phyloP scores from a whole-genome alignment of 2,797 vertebrate species.

The Amblyopsis hoosieri region DNA sequence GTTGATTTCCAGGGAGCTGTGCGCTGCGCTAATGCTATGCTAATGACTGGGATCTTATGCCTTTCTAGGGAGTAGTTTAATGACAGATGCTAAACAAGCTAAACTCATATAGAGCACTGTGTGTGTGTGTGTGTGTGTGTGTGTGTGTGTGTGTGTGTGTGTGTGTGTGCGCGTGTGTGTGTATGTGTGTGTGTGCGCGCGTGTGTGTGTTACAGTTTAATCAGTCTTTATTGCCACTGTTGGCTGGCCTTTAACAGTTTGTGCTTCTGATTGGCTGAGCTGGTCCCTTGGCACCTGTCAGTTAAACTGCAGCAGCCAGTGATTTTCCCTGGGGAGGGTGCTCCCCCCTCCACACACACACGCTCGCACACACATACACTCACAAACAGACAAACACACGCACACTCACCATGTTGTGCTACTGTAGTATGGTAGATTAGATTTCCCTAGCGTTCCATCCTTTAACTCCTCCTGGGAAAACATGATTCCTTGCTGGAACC shows the following conservation, averaged over 20 bases:
- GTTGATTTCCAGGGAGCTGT: too few relatives aligned
- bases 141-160: conserved; percentile 2
- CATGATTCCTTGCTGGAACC: too few relatives aligned
- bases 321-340: conserved; percentile 18
- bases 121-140: neutral
- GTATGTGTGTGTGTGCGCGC: neutral
- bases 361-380: too few relatives aligned
- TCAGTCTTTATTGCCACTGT: neutral
- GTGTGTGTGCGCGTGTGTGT: neutral
- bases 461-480: too few relatives aligned
- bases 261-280: conserved; percentile 45
- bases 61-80: neutral
- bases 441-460: too few relatives aligned
- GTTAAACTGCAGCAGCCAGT: conserved; percentile 53
- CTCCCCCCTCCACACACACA: neutral
- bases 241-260: too few relatives aligned
- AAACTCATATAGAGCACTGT: neutral
- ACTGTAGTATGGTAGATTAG: neutral
- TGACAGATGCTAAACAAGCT: neutral
- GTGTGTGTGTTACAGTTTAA: neutral
- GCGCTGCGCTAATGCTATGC: too few relatives aligned
- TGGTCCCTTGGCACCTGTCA: conserved; percentile 51
- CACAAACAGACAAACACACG: too few relatives aligned
- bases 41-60: neutral
- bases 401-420: neutral